Evolutionary conservation across 2,113 vertebrate species (phyloP).

Genomic region (Holacanthus passer): DNA sequence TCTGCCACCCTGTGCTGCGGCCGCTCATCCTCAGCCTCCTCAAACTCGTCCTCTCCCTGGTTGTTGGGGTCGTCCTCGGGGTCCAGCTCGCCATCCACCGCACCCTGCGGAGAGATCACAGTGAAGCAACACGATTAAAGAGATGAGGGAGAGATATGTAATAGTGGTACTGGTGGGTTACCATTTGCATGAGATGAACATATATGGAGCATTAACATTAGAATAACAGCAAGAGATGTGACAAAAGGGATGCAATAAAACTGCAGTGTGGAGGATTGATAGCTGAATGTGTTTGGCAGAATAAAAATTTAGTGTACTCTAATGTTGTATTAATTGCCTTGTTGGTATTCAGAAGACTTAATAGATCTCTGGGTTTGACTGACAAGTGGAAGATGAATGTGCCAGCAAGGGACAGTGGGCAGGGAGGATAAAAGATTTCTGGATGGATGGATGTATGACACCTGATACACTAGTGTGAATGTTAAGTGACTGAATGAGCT

Average conservation of each 20-base stretch:
- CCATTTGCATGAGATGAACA: background rate
- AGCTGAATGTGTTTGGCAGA: background rate
- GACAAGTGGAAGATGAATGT: conserved; percentile 22
- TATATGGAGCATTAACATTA: background rate
- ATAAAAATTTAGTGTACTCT: conserved; percentile 9
- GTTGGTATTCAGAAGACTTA: conserved; percentile 40
- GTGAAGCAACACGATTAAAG: background rate
- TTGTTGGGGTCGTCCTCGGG: conserved; percentile 98
- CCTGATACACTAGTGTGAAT: conserved; percentile 28
- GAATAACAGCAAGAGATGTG: background rate
- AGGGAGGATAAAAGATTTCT: conserved; percentile 15
- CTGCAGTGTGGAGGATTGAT: background rate
- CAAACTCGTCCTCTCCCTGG: conserved; percentile 98
- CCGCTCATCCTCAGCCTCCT: conserved; percentile 93
- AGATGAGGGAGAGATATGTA: background rate
- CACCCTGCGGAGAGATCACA: conserved; percentile 76
- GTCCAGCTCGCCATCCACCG: conserved; percentile 88
- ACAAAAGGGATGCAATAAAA: background rate
- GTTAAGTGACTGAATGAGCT: conserved; percentile 7
- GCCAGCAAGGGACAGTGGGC: background rate
- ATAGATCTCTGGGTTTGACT: conserved; percentile 15
- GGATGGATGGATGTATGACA: conserved; percentile 32
- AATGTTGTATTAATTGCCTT: conserved; percentile 21
- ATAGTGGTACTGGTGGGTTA: no score
- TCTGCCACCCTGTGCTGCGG: conserved; percentile 85